A percentile compares a stretch with the other conserved stretches of the same genome.
Evolutionary conservation across 2,888 invertebrate species (phyloP).

Genomic region (Pantelozetes paolii): DNA sequence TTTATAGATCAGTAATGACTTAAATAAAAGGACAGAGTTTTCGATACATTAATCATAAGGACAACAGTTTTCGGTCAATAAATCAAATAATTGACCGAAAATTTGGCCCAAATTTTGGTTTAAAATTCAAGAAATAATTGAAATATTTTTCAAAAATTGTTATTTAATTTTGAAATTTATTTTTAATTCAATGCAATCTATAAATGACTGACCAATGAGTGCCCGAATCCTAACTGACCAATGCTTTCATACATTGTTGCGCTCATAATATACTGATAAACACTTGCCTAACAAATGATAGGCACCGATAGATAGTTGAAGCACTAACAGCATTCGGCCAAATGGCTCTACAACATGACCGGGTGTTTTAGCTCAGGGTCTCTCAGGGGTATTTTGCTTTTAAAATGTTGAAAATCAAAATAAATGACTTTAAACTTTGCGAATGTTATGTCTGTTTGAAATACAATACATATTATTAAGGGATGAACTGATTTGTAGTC

Average conservation of each 20-base stretch:
- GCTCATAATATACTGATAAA: neutral
- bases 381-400: constrained; percentile 23
- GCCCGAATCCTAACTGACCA: too few relatives aligned
- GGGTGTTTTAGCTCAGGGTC: neutral
- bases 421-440: constrained; percentile 31
- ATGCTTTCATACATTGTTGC: constrained; percentile 1
- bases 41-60: neutral
- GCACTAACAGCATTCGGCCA: neutral
- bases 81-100: neutral
- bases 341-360: too few relatives aligned
- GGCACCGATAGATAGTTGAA: too few relatives aligned
- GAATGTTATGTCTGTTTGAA: constrained; percentile 1
- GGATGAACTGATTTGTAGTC: neutral
- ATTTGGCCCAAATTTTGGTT: too few relatives aligned
- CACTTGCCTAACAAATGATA: constrained; percentile 8
- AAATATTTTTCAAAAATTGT: too few relatives aligned
- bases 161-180: too few relatives aligned
- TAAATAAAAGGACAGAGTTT: constrained; percentile 14
- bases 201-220: too few relatives aligned
- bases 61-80: neutral
- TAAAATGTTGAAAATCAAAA: constrained; percentile 31
- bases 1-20: constrained; percentile 13
- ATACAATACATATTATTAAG: constrained; percentile 8
- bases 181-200: too few relatives aligned
- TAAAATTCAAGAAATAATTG: too few relatives aligned